phyloP scores from a whole-genome alignment of 2,113 vertebrate genomes.

The Tragulus kanchil region DNA sequence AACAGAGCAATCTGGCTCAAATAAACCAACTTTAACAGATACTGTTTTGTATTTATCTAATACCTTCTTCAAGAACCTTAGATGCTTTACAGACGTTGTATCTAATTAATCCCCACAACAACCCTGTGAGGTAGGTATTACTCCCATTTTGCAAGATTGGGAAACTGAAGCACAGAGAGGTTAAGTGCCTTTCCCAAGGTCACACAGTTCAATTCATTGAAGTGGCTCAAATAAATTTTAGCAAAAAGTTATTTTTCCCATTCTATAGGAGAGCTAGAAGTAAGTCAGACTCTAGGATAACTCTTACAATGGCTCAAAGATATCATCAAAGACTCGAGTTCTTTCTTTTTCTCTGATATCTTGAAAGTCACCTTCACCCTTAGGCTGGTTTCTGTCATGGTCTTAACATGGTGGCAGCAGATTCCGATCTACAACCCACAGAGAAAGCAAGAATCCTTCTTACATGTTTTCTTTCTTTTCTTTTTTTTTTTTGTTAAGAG shows the following conservation, averaged over 20 bases:
- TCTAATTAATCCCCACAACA: too few species aligned
- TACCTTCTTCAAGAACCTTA: too few species aligned
- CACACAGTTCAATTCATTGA: too few species aligned
- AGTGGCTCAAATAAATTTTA: neutral
- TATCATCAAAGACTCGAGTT: neutral
- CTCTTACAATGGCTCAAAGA: neutral
- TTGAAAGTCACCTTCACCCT: neutral
- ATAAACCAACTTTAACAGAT: too few species aligned
- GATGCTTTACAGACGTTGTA: too few species aligned
- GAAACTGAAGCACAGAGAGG: too few species aligned
- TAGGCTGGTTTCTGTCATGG: neutral
- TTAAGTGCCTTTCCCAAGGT: too few species aligned
- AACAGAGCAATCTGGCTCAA: constrained; percentile 26
- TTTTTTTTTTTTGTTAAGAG: neutral
- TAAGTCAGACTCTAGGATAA: neutral
- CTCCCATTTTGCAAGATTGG: too few species aligned
- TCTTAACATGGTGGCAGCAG: neutral
- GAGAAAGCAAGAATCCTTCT: neutral
- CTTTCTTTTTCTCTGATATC: neutral
- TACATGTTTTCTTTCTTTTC: too few species aligned
- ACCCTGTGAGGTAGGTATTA: too few species aligned
- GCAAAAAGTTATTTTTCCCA: neutral
- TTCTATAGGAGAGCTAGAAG: neutral
- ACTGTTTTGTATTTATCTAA: too few species aligned
- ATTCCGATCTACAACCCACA: neutral